Base-by-base conservation (phyloP, 2,797 vertebrate species). In the Dicrostonyx torquatus region DNA sequence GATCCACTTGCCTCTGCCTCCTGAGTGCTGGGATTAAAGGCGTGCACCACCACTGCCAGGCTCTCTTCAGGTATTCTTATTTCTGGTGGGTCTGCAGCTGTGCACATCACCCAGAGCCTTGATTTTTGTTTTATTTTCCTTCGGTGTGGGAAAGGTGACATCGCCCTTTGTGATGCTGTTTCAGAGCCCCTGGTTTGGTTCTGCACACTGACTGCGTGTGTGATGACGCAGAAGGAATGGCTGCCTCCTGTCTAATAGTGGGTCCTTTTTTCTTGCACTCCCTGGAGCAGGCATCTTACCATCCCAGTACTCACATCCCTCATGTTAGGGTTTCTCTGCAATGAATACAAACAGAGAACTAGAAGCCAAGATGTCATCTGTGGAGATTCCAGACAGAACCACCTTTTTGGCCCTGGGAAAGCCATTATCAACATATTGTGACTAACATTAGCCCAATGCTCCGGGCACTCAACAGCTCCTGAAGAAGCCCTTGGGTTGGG, bases 391-490 rank as follows among this genome's bases (percentile, higher is more conserved):
- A 72, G 53, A 18, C 22, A n/a, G 1, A 60, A 7, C 72, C 18
- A 7, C 15, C 60, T 68, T 50, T 87, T 73, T 48, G 20, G 89
- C 45, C 95, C 68, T 48, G 79, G 83, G 75, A 75, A 90, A 90
- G 66, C 70, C 93, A 55, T 43, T 4, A n/a, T 31, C 50, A 78
- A 72, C 80, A 72, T 91, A 72, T 17, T 68, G 92, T 62, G 68
- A 34, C 90, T 94, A 70, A 14, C 34, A 90, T n/a, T 58, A 76
- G 76, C 77, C 92, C 48, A 75, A 72, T n/a, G 76, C 24, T 94
- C 53, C 0, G 0, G 0, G n/a, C 11, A 0, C 8, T 43, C n/a
- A 4, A 53, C 10, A 0, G 45, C 77, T 1, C 15, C 76, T 29
- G 29, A 43, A 13, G 34, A 70, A n/a, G 62, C 26, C 26, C 48